Evolutionary conservation across 1,140 invertebrate species (phyloP), one percentile per base, ranked within the genome.

Genomic region (Lordiphosa mommai): DNA sequence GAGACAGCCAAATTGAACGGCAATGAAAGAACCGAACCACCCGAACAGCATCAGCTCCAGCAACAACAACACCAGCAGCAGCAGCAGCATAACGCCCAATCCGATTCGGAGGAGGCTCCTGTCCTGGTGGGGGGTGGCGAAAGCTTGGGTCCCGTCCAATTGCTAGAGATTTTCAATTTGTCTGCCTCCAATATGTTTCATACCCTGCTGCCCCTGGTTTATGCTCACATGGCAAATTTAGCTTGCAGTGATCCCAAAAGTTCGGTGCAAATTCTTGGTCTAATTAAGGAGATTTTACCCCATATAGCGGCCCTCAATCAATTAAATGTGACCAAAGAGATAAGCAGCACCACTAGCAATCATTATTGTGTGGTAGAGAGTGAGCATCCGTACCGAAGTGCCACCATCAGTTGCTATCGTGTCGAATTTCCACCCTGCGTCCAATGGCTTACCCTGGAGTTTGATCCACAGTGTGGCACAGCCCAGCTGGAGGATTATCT

Each of bases 381-480:
- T 89, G 96, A 98, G 29, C 98, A 99, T 91, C 98, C 98, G 0
- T 99, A 99, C 89, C 96, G 97, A 90, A 94, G 95, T 32, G 94
- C 96, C 2, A 93, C 93, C 41, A 95, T 98, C 8, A 94, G 93
- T 30, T 95, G 95, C 90, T 97, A 97, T 63, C 95, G 96, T 89
- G 96, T 98, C 1, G 91, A 93, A 36, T 99, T 99, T 90, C 96
- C 97, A 0, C 90, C 94, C 7, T 92, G 91, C 59, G 96, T 99
- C 0, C 94, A 96, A 64, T 99, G 97, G 96, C 92, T 99, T 76
- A 94, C 94, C 1, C 88, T 99, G 4, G 97, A 99, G 90, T 98
- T 99, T 90, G 97, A 98, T 82, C 92, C 95, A 0, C 93, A 95
- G 47, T 98, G 97, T 90, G 93, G 96, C 32, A 99, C 97, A 0